Base-by-base conservation (phyloP, 1,140 invertebrate genomes). In the Papilio polytes region DNA sequence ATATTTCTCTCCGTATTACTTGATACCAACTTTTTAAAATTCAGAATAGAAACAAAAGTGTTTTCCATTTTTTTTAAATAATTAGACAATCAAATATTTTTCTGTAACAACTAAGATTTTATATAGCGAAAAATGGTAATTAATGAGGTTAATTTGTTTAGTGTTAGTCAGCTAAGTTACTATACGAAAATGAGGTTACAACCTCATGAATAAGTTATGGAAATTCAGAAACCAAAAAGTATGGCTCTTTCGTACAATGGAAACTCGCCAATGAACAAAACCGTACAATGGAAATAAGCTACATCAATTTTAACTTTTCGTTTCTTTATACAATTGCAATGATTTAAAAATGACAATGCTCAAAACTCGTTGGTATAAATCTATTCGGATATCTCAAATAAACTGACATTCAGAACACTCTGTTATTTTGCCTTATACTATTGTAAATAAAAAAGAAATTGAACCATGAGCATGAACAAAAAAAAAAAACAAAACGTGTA, bases 391-490 rank as follows among this genome's bases (percentile, higher is more conserved):
- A 8, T 31, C 12, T 63, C 20, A 63, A 56, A 26, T 2, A 10
- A 26, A 9, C 2, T 63, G 3, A 63, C 59, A 63, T 31, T 63
- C 22, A 2, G 26, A 13, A 63, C 22, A 63, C 59, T 12, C 12
- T 7, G 15, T 56, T 2, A 56, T n/a, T 20, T 31, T 15, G 13
- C 13, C 26, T 70, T 70, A 70, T 31, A 2, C 12, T 76, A 26
- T 53, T 26, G 0, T 15, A 76, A 76, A 36, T 31, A 31, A 41
- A 53, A n/a, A 77, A 56, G 7, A 77, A 77, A 77, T 15, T 77
- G 31, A 56, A n/a, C 51, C 48, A 77, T 59, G 74, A 31, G 51
- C 74, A 77, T 70, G 26, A 70, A 18, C 59, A 66, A 36, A 20
- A 70, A 36, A 20, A 70, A 26, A 70, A 70, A 70, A 77, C 74